Conservation (phyloP, 1,140 invertebrate genomes). For the Kradibia gibbosae region DNA sequence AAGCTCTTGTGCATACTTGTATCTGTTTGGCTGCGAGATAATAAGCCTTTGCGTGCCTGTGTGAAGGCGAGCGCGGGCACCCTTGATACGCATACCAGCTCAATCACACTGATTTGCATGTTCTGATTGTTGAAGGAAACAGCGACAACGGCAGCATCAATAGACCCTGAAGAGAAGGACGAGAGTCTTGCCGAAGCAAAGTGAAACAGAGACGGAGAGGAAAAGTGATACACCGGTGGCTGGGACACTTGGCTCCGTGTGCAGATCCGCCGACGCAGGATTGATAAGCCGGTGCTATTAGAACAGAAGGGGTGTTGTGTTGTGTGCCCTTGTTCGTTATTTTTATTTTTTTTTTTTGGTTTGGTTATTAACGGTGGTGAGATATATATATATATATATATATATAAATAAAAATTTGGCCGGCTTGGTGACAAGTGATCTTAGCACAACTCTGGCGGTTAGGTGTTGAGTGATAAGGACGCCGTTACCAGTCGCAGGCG, state of each 20-base stretch:
- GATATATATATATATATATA: too few species aligned
- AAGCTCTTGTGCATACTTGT: background rate
- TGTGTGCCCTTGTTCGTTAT: slow-evolving; percentile 1
- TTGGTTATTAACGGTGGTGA: slow-evolving; percentile 12
- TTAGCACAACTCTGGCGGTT: background rate
- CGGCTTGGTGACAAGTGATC: slow-evolving; percentile 35
- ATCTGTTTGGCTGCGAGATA: background rate
- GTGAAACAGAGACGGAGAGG: background rate
- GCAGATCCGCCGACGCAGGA: background rate
- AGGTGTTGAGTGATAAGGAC: background rate
- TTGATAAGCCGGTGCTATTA: background rate
- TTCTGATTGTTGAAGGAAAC: slow-evolving; percentile 51
- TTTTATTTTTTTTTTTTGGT: background rate
- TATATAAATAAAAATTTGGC: background rate
- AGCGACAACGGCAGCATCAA: background rate
- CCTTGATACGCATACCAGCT: background rate
- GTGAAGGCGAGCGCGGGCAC: background rate
- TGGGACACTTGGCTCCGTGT: background rate
- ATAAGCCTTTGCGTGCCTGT: background rate
- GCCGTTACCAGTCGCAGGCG: background rate
- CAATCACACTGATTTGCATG: slow-evolving; percentile 52
- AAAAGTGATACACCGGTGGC: background rate
- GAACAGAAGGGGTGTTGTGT: slow-evolving; percentile 1
- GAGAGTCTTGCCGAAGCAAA: background rate
- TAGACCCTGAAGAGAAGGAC: background rate